Evolutionary conservation across 2,113 vertebrate species (phyloP), one percentile per base, ranked within the genome.

Genomic region (Xyrauchen texanus): DNA sequence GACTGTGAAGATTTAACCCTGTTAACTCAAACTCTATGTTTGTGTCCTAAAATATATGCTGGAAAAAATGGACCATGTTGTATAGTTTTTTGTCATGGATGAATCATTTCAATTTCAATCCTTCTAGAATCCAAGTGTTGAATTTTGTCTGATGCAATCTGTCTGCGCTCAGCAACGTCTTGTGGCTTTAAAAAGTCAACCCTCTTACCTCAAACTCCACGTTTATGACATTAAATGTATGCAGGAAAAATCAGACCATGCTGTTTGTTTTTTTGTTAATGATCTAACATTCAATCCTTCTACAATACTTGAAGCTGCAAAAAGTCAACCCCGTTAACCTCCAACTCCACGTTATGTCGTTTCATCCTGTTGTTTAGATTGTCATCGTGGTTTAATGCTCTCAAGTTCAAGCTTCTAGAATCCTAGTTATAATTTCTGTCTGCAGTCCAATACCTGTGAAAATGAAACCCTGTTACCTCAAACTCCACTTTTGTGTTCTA

Each of bases 31-130:
- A n/a, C n/a, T n/a, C n/a, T n/a, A n/a, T n/a, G n/a, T n/a, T n/a
- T n/a, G n/a, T n/a, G n/a, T n/a, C n/a, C n/a, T n/a, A n/a, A n/a
- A n/a, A n/a, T n/a, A n/a, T n/a, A n/a, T n/a, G n/a, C n/a, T n/a
- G n/a, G n/a, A n/a, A n/a, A n/a, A n/a, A n/a, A n/a, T n/a, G n/a
- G n/a, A n/a, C n/a, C n/a, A n/a, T n/a, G n/a, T n/a, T n/a, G n/a
- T n/a, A n/a, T 61, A 62, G 57, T 49, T 21, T 74, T 45, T 49
- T n/a, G 4, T 62, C 45, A 34, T 62, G 71, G n/a, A 34, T 74
- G 47, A 62, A 61, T 44, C n/a, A n/a, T n/a, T 21, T 7, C 21
- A 2, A 53, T 53, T 76, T 53, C 46, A 8, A 60, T 64, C 4
- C 53, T 61, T 5, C n/a, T 53, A 4, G 16, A 55, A 55, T 55